phyloP scores from a whole-genome alignment of 2,888 invertebrate species.

The Branchipolynoe longqiensis region DNA sequence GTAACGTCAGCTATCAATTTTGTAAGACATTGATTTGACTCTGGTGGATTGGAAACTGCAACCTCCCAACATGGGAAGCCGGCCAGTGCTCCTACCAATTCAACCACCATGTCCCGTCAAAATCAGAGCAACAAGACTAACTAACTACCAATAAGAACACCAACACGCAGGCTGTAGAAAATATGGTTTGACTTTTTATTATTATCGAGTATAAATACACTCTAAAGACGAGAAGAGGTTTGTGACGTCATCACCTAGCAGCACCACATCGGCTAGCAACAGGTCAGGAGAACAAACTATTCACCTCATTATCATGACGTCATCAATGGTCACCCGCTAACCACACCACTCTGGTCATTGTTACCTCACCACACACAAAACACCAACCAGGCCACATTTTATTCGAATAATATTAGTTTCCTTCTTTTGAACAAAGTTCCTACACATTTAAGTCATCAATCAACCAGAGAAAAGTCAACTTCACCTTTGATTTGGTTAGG shows the following conservation, averaged over 20 bases:
- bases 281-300: slow-evolving; percentile 16
- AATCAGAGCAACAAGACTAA: too few relatives aligned
- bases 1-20: too few relatives aligned
- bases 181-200: slow-evolving; percentile 42
- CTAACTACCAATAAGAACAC: too few relatives aligned
- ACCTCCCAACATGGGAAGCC: too few relatives aligned
- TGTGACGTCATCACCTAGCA: slow-evolving; percentile 29
- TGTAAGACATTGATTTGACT: too few relatives aligned
- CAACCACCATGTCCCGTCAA: too few relatives aligned
- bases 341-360: neutral
- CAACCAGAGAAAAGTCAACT: neutral
- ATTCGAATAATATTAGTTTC: too few relatives aligned
- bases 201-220: slow-evolving; percentile 54
- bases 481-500: neutral
- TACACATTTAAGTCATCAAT: neutral
- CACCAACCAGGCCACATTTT: neutral
- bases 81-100: too few relatives aligned
- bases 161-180: slow-evolving; percentile 9
- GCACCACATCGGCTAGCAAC: slow-evolving; percentile 41
- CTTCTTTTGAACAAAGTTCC: neutral
- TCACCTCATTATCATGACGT: neutral
- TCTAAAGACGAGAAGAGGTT: slow-evolving; percentile 35
- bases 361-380: neutral
- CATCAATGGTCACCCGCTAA: neutral
- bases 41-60: too few relatives aligned